Evolutionary conservation across 2,113 vertebrate species (phyloP).

Genomic region (Microcebus ravelobensis): DNA sequence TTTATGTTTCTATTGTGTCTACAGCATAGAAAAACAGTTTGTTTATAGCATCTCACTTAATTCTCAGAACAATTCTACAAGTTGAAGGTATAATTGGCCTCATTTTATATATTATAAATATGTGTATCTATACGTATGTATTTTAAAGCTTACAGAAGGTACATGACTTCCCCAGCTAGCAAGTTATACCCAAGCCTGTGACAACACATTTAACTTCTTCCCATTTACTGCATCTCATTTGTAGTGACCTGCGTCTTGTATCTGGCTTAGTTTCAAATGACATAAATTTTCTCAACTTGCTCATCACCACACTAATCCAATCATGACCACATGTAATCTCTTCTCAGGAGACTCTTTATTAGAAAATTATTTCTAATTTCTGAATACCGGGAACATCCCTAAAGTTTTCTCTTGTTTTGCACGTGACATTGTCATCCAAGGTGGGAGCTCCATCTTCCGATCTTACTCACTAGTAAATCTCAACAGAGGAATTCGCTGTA

Average conservation of each 20-base stretch:
- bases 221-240: background rate
- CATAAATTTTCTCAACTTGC: background rate
- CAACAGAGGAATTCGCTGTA: conserved; percentile 20
- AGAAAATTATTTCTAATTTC: conserved; percentile 2
- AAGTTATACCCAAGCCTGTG: background rate
- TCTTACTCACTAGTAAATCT: background rate
- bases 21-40: background rate
- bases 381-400: background rate
- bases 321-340: background rate
- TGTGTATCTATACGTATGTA: background rate
- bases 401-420: background rate
- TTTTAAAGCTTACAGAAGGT: background rate
- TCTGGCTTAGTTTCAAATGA: background rate
- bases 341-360: background rate
- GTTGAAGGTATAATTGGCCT: background rate
- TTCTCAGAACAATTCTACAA: background rate
- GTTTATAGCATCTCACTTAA: background rate
- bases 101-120: background rate
- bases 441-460: background rate
- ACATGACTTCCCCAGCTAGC: background rate
- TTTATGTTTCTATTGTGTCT: background rate
- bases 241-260: background rate
- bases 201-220: background rate
- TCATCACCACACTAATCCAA: background rate
- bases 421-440: accelerated